These are phyloP conservation scores for Charaxes varanes DNA, from an alignment of 1,140 invertebrate species.

Conservation along the genomic window DNA sequence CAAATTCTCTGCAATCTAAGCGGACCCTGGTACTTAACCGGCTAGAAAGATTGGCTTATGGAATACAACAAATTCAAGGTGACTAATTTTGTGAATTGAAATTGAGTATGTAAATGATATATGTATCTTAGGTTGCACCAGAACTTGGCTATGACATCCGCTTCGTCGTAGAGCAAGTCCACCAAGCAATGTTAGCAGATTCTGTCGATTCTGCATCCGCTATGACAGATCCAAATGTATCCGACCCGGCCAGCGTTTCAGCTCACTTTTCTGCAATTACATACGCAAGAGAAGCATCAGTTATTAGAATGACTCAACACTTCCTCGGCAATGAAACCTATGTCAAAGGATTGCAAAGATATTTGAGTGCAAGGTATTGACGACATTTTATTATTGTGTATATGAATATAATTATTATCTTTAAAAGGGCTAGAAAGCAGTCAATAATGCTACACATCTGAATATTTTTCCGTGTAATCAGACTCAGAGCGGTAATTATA, in stretches of 20 bases:
- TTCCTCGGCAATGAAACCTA: slow-evolving; percentile 79
- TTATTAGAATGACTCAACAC: slow-evolving; percentile 84
- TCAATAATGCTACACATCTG: too few relatives aligned
- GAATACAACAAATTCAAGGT: too few relatives aligned
- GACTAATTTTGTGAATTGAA: too few relatives aligned
- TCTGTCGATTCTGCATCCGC: slow-evolving; percentile 78
- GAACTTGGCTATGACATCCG: slow-evolving; percentile 65
- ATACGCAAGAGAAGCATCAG: slow-evolving; percentile 79
- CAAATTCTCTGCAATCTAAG: too few relatives aligned
- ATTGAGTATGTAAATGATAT: not conserved
- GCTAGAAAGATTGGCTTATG: too few relatives aligned
- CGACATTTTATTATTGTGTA: too few relatives aligned
- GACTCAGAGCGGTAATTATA: not conserved
- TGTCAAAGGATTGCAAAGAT: slow-evolving; percentile 75
- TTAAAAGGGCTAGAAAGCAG: too few relatives aligned
- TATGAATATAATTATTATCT: too few relatives aligned
- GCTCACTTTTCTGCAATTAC: slow-evolving; percentile 77
- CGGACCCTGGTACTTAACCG: too few relatives aligned
- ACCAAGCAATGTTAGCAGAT: slow-evolving; percentile 79
- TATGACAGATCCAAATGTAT: slow-evolving; percentile 68
- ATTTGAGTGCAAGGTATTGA: slow-evolving; percentile 73
- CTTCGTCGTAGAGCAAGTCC: slow-evolving; percentile 79
- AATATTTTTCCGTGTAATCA: too few relatives aligned
- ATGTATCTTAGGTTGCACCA: slow-evolving; percentile 42
- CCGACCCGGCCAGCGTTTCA: slow-evolving; percentile 64